phyloP scores from a whole-genome alignment of 2,797 vertebrate species.

The Mionectes olivaceus region DNA sequence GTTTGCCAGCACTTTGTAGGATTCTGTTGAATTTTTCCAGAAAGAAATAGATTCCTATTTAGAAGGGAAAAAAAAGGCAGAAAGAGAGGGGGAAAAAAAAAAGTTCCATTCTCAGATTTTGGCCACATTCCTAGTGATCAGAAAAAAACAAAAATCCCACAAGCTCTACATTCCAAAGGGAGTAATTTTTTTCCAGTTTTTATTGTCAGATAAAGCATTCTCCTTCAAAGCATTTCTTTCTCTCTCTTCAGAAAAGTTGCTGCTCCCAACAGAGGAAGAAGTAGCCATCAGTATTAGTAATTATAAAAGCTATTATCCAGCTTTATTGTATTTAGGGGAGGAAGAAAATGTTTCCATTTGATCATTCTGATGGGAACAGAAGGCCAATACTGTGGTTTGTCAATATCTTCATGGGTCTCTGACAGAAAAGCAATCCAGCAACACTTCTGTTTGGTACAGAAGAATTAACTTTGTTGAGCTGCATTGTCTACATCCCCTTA shows the following conservation, averaged over 20 bases:
- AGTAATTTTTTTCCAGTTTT: not conserved
- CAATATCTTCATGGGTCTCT: not conserved
- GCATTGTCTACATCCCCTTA: not conserved
- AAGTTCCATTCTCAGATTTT: not conserved
- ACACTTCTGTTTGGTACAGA: not conserved
- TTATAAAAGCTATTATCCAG: not conserved
- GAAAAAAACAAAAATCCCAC: not conserved
- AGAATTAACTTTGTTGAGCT: not conserved
- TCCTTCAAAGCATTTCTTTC: not conserved
- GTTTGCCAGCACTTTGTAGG: not conserved
- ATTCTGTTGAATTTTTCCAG: not conserved
- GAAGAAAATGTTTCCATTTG: not conserved
- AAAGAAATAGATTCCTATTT: not conserved
- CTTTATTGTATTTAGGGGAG: not conserved
- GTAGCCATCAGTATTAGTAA: not conserved
- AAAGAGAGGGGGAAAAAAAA: not conserved
- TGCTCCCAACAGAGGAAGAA: not conserved
- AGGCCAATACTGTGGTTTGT: not conserved
- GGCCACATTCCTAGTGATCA: not conserved
- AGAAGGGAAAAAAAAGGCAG: not conserved
- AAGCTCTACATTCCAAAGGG: not conserved
- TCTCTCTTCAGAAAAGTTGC: constrained; percentile 2
- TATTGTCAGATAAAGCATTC: not conserved
- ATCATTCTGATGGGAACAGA: not conserved
- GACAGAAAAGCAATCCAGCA: not conserved